Percentiles rank a stretch among this genome's conserved stretches.
These are phyloP conservation scores for Chorisops tibialis DNA, from an alignment of 2,888 invertebrate species.

Conservation along the genomic window DNA sequence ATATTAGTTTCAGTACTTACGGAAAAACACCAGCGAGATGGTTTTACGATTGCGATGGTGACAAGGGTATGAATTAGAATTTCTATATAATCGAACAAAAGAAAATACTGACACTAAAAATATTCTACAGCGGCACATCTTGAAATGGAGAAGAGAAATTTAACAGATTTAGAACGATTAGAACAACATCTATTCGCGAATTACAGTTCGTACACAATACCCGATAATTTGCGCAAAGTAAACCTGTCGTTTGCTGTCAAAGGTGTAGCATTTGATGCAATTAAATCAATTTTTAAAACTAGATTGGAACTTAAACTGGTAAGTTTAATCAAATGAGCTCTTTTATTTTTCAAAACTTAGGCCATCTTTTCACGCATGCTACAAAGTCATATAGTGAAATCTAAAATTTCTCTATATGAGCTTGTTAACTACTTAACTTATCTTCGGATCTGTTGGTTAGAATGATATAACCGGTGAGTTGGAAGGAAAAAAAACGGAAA, in stretches of 20 bases:
- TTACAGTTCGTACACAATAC: conserved; percentile 50
- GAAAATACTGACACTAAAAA: too few species aligned
- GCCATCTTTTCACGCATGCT: too few species aligned
- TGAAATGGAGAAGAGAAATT: conserved; percentile 37
- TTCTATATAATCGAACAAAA: too few species aligned
- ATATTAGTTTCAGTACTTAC: conserved; percentile 69
- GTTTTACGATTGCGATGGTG: conserved; percentile 61
- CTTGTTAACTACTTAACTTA: too few species aligned
- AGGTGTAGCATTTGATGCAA: conserved; percentile 42
- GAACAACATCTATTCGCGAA: conserved; percentile 54
- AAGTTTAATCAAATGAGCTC: conserved; percentile 31
- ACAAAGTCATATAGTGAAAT: too few species aligned
- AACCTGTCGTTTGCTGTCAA: conserved; percentile 43
- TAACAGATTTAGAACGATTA: conserved; percentile 56
- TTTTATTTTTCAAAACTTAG: too few species aligned
- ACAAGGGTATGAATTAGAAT: conserved; percentile 39
- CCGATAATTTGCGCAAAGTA: conserved; percentile 39
- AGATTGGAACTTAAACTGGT: conserved; percentile 52
- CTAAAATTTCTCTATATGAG: too few species aligned
- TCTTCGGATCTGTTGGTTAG: too few species aligned
- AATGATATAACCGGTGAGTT: too few species aligned
- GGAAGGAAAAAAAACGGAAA: too few species aligned
- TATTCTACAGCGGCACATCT: conserved; percentile 40
- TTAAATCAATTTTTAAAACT: conserved; percentile 41
- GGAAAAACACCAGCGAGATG: conserved; percentile 64